Conservation (phyloP, 2,888 invertebrate genomes). For the Drosophila leonis region DNA sequence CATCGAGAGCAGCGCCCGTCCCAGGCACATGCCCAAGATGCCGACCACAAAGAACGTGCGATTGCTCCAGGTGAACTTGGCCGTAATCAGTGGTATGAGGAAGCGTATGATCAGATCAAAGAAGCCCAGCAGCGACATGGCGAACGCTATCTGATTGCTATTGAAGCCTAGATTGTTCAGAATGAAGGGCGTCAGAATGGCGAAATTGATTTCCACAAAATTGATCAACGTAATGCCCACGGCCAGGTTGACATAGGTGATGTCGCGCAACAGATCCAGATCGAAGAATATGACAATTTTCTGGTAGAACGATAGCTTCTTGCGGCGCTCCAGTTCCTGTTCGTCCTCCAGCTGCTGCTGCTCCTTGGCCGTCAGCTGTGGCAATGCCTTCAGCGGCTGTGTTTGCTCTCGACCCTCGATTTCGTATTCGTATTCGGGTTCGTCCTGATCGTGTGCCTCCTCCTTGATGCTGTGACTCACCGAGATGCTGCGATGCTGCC, state of each 20-base stretch:
- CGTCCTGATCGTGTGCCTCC: slow-evolving; percentile 60
- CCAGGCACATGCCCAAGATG: slow-evolving; percentile 88
- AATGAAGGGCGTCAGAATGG: slow-evolving; percentile 91
- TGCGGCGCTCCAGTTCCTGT: slow-evolving; percentile 61
- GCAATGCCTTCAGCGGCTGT: slow-evolving; percentile 3
- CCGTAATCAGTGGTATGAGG: slow-evolving; percentile 89
- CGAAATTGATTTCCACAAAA: slow-evolving; percentile 91
- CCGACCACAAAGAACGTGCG: slow-evolving; percentile 90
- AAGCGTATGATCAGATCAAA: slow-evolving; percentile 89
- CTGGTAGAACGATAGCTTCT: slow-evolving; percentile 86
- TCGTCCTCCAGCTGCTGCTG: slow-evolving; percentile 66
- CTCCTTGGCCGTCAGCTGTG: slow-evolving; percentile 48
- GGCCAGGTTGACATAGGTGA: slow-evolving; percentile 90
- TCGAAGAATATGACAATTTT: slow-evolving; percentile 90
- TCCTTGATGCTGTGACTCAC: slow-evolving; percentile 78
- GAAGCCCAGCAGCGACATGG: slow-evolving; percentile 90
- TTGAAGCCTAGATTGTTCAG: slow-evolving; percentile 88
- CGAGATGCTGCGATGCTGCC: slow-evolving; percentile 75
- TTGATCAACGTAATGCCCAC: slow-evolving; percentile 90
- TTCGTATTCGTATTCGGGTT: slow-evolving; percentile 22
- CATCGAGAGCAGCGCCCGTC: slow-evolving; percentile 87
- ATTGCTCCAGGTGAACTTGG: slow-evolving; percentile 89
- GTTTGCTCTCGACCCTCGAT: slow-evolving; percentile 22
- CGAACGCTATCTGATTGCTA: slow-evolving; percentile 87
- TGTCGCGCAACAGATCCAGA: slow-evolving; percentile 89